Evolutionary conservation across 2,113 vertebrate genomes (phyloP).

Genomic region (Eidolon helvum): DNA sequence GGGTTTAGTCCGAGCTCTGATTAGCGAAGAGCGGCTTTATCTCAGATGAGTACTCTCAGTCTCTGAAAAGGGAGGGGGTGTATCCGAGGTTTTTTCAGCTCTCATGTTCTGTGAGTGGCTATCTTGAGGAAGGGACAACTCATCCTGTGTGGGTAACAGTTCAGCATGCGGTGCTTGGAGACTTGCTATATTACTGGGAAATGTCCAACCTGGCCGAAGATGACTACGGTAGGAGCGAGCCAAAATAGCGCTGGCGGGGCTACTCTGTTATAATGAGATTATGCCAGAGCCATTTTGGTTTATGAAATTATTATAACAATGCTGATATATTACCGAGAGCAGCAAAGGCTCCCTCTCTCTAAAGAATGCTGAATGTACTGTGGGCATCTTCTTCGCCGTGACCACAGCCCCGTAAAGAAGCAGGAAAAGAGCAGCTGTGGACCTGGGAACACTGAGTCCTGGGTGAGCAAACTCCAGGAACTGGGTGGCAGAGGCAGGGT

Average conservation of each 20-base stretch:
- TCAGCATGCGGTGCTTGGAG: neutral
- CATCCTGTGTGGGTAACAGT: neutral
- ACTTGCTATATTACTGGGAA: slow-evolving; percentile 23
- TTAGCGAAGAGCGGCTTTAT: neutral
- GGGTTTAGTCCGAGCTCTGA: neutral
- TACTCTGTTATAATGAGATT: slow-evolving; percentile 68
- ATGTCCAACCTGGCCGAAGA: slow-evolving; percentile 48
- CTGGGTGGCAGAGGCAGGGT: neutral
- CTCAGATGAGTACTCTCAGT: neutral
- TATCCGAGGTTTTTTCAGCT: neutral
- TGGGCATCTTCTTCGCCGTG: neutral
- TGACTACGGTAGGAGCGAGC: neutral
- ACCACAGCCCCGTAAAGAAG: neutral
- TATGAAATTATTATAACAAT: slow-evolving; percentile 64
- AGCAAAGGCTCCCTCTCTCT: neutral
- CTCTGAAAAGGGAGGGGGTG: neutral
- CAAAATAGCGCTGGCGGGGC: slow-evolving; percentile 32
- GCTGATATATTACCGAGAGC: slow-evolving; percentile 13
- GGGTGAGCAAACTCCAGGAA: neutral
- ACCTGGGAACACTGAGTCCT: neutral
- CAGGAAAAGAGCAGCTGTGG: neutral
- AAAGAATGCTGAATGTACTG: neutral
- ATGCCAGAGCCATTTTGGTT: slow-evolving; percentile 56
- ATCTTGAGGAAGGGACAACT: neutral
- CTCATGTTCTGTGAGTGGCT: neutral